These are phyloP conservation scores for Tonatia bakeri DNA, from an alignment of 2,113 vertebrate genomes.

Conservation along the genomic window DNA sequence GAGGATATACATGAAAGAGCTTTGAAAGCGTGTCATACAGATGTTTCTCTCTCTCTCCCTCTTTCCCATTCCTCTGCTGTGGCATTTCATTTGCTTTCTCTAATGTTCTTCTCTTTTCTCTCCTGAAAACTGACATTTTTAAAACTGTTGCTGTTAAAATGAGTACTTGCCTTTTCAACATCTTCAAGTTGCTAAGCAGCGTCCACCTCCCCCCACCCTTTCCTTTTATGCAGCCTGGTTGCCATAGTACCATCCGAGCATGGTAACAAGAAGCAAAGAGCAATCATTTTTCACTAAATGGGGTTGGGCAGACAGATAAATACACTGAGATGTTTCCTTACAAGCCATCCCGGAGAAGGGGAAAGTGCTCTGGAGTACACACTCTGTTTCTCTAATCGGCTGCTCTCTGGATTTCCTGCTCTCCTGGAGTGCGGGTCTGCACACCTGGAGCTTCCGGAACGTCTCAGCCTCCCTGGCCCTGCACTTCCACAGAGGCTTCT, in stretches of 20 bases:
- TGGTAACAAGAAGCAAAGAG: constrained; percentile 80
- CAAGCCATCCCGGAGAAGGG: neutral
- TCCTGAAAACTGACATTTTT: constrained; percentile 58
- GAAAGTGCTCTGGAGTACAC: rapidly evolving
- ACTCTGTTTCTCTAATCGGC: rapidly evolving
- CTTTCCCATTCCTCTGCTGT: neutral
- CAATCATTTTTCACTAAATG: constrained; percentile 74
- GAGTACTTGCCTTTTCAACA: constrained; percentile 78
- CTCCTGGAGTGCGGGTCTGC: neutral
- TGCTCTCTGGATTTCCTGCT: neutral
- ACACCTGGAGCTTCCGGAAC: constrained; percentile 35
- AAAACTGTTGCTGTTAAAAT: constrained; percentile 72
- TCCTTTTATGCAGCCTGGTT: constrained; percentile 78
- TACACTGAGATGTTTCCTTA: constrained; percentile 57
- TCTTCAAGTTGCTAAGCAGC: constrained; percentile 84
- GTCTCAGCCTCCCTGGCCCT: neutral
- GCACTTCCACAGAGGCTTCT: constrained; percentile 13
- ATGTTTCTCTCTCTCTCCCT: neutral
- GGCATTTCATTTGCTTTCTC: constrained; percentile 40
- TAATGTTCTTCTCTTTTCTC: constrained; percentile 18
- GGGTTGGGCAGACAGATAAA: constrained; percentile 64
- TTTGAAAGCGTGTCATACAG: neutral
- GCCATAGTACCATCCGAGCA: constrained; percentile 81
- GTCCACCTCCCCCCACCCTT: constrained; percentile 61
- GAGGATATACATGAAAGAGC: neutral